These are phyloP conservation scores for Pangasius mekongensis DNA, from an alignment of 2,797 vertebrate species.

Conservation along the genomic window DNA sequence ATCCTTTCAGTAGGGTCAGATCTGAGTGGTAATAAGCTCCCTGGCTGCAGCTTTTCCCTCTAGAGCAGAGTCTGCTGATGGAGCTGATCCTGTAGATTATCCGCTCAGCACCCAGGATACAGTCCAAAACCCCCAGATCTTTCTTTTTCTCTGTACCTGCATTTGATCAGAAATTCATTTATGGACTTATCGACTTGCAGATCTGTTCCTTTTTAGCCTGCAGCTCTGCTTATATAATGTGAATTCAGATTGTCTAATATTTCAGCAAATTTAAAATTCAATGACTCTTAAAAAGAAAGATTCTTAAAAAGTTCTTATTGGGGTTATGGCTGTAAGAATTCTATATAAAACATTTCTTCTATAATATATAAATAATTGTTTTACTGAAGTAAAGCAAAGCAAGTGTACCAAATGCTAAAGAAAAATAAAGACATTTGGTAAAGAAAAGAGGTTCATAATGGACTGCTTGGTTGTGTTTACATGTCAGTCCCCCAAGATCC, in stretches of 20 bases:
- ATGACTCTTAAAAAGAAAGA: background rate
- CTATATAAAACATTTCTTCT: background rate
- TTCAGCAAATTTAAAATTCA: slow-evolving; percentile 14
- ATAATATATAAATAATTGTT: background rate
- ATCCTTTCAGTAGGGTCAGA: slow-evolving; percentile 13
- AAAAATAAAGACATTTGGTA: background rate
- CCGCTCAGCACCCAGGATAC: slow-evolving; percentile 30
- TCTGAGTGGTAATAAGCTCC: background rate
- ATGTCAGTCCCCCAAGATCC: background rate
- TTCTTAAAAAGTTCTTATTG: background rate
- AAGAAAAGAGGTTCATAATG: too few species aligned
- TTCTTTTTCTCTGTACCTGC: slow-evolving; percentile 19
- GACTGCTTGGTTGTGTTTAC: background rate
- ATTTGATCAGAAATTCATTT: slow-evolving; percentile 50
- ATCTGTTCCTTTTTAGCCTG: slow-evolving; percentile 16
- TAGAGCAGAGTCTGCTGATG: slow-evolving; percentile 49
- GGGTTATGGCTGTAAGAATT: background rate
- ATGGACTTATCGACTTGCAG: slow-evolving; percentile 49
- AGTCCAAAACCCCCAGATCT: slow-evolving; percentile 23
- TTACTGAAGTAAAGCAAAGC: background rate
- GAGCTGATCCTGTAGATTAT: slow-evolving; percentile 37
- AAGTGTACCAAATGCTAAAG: background rate
- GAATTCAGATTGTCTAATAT: slow-evolving; percentile 15
- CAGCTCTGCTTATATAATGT: slow-evolving; percentile 4
- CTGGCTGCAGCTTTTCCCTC: slow-evolving; percentile 23